Evolutionary conservation across 2,797 vertebrate species (phyloP).

Genomic region (Mionectes olivaceus): DNA sequence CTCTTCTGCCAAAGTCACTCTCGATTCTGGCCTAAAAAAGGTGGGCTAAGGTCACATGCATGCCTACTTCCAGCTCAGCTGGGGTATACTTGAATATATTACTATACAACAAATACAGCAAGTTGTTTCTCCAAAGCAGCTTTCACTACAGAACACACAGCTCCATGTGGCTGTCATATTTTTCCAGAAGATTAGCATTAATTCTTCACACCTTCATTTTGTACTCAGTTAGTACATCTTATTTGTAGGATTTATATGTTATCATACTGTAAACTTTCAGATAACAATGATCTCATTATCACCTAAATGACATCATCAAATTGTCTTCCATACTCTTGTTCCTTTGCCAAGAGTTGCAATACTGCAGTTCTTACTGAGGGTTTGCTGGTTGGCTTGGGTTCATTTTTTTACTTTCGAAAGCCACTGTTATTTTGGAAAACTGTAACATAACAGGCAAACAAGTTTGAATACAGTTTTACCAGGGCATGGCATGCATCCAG

Average conservation of each 20-base stretch:
- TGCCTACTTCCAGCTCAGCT: background rate
- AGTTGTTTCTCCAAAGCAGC: background rate
- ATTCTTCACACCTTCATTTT: background rate
- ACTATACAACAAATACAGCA: background rate
- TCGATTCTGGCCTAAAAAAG: background rate
- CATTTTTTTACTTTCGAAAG: background rate
- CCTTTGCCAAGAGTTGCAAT: background rate
- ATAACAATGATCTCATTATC: background rate
- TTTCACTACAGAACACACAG: background rate
- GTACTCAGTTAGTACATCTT: background rate
- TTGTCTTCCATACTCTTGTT: background rate
- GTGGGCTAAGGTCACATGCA: background rate
- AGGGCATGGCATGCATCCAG: background rate
- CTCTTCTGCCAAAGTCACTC: background rate
- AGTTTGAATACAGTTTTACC: background rate
- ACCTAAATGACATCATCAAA: background rate
- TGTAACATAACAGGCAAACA: background rate
- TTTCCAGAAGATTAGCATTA: conserved; percentile 7
- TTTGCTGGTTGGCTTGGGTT: background rate
- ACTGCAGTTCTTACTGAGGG: too few species aligned
- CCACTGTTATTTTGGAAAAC: background rate
- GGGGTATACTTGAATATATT: background rate
- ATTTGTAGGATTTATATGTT: background rate
- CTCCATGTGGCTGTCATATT: background rate
- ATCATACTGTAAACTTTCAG: background rate